Percentiles rank a stretch among this genome's conserved stretches.
Evolutionary conservation across 2,797 vertebrate species (phyloP).

Genomic region (Rhincodon typus): DNA sequence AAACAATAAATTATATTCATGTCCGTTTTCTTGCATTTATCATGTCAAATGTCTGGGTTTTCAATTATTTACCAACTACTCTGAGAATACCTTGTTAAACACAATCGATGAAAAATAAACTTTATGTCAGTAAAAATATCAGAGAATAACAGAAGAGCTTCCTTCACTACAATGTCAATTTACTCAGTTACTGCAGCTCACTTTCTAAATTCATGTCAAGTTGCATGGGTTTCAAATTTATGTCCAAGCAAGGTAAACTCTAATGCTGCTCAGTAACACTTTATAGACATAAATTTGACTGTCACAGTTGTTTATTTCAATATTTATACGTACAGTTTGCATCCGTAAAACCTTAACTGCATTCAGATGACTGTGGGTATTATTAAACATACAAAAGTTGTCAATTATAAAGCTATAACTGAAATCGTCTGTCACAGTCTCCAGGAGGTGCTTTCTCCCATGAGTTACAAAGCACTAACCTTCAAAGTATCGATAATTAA

Average conservation of each 20-base stretch:
- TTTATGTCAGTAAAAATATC: neutral
- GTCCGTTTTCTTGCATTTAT: neutral
- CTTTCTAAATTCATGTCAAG: neutral
- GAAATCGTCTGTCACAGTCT: neutral
- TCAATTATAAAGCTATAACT: neutral
- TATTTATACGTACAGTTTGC: neutral
- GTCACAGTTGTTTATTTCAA: neutral
- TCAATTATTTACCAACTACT: neutral
- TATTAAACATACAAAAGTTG: conserved; percentile 13
- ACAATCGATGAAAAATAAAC: neutral
- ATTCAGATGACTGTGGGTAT: neutral
- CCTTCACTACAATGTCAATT: neutral
- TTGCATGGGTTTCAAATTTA: neutral
- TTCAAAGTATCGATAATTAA: neutral
- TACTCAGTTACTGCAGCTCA: neutral
- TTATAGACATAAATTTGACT: conserved; percentile 33
- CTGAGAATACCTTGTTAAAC: neutral
- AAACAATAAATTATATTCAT: neutral
- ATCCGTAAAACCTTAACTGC: neutral
- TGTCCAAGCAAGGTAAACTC: neutral
- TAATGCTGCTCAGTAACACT: neutral
- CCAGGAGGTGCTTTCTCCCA: neutral
- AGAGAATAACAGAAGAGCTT: neutral
- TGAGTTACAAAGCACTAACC: neutral
- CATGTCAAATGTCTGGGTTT: neutral